Evolutionary conservation across 1,140 invertebrate genomes (phyloP).

Genomic region (Phocides pigmalion): DNA sequence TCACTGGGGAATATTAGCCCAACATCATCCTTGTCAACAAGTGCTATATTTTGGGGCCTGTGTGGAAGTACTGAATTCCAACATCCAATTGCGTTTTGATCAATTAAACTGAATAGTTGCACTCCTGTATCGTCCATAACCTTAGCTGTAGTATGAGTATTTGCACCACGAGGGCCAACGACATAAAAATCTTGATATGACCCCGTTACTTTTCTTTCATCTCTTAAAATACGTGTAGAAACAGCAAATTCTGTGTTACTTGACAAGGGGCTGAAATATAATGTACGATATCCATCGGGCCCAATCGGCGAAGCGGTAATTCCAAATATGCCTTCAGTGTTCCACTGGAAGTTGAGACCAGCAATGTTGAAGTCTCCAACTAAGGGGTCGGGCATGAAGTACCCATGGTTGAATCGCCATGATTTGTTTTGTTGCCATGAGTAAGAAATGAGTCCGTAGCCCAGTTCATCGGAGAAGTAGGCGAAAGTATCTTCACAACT

Average conservation of each 20-base stretch:
- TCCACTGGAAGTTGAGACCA: conserved; percentile 93
- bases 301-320: conserved; percentile 88
- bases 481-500: conserved; percentile 91
- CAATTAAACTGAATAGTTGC: conserved; percentile 90
- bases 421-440: conserved; percentile 90
- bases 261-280: conserved; percentile 91
- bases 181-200: conserved; percentile 90
- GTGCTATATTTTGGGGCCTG: conserved; percentile 86
- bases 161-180: conserved; percentile 86
- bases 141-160: conserved; percentile 88
- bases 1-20: conserved; percentile 91
- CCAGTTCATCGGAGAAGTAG: conserved; percentile 92
- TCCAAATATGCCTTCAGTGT: conserved; percentile 91
- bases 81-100: conserved; percentile 91
- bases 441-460: conserved; percentile 91
- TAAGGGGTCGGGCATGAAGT: conserved; percentile 91
- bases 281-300: conserved; percentile 86
- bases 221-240: conserved; percentile 88
- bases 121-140: conserved; percentile 89
- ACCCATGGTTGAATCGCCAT: conserved; percentile 90
- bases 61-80: conserved; percentile 89
- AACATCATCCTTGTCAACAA: conserved; percentile 89
- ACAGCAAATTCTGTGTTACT: conserved; percentile 91
- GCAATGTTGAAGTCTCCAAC: conserved; percentile 90
- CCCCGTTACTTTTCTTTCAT: conserved; percentile 86